Conservation (phyloP, 2,113 vertebrate species). For the Cervus canadensis region DNA sequence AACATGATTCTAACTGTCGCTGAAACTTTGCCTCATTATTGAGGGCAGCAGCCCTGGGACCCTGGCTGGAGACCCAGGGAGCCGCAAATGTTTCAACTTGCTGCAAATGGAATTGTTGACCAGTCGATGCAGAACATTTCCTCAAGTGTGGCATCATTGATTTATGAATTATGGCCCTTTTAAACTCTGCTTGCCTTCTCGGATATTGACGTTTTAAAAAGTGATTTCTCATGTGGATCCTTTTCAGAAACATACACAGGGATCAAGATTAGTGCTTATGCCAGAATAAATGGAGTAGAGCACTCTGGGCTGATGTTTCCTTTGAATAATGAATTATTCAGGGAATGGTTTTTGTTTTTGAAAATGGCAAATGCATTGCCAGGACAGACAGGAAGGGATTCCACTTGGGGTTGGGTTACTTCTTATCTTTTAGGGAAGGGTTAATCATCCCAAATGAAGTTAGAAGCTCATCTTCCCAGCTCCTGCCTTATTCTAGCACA, state of each 20-base stretch:
- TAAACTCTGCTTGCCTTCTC: constrained; percentile 76
- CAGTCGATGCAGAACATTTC: constrained; percentile 53
- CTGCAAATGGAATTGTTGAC: constrained; percentile 68
- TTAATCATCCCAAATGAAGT: neutral
- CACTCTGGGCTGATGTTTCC: constrained; percentile 48
- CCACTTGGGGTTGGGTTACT: neutral
- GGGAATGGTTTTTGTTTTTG: constrained; percentile 53
- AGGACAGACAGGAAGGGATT: constrained; percentile 55
- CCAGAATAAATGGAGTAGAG: constrained; percentile 70
- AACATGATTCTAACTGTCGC: neutral
- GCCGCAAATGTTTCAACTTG: neutral
- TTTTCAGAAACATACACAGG: constrained; percentile 65
- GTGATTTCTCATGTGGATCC: constrained; percentile 74
- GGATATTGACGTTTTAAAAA: constrained; percentile 71
- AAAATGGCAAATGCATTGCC: constrained; percentile 57
- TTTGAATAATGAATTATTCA: constrained; percentile 77
- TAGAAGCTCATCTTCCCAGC: neutral
- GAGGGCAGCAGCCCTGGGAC: neutral
- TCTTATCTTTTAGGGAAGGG: constrained; percentile 21
- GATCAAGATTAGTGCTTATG: constrained; percentile 57
- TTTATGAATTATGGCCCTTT: constrained; percentile 78
- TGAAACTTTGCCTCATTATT: neutral
- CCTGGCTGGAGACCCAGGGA: neutral
- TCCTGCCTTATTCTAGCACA: neutral
- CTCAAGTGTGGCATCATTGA: constrained; percentile 72